Evolutionary conservation across 2,888 invertebrate genomes (phyloP).

Genomic region (Aleiodes leptofemur): DNA sequence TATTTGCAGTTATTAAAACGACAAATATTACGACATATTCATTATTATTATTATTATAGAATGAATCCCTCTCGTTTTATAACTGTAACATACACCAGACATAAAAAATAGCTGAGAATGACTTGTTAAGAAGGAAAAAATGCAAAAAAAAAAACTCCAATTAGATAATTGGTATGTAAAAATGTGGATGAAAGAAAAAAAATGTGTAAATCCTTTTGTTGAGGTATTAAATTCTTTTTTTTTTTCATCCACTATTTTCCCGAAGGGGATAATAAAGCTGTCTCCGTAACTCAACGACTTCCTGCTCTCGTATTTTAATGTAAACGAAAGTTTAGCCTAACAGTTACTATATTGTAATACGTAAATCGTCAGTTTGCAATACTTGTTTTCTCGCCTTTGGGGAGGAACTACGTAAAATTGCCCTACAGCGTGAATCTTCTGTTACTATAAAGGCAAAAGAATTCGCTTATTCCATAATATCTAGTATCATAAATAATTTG

Average conservation of each 20-base stretch:
- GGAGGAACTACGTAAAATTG: no score
- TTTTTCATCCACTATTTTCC: not conserved
- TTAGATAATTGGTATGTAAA: conserved; percentile 16
- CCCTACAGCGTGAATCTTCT: not conserved
- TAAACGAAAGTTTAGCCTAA: conserved; percentile 42
- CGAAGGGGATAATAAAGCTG: conserved; percentile 40
- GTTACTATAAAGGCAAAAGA: not conserved
- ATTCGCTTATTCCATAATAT: not conserved
- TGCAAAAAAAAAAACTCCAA: not conserved
- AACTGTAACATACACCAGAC: not conserved
- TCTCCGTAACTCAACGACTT: conserved; percentile 41
- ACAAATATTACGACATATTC: not conserved
- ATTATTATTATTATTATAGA: not conserved
- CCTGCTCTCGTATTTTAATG: conserved; percentile 44
- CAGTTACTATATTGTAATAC: conserved; percentile 8
- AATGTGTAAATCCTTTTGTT: conserved; percentile 17
- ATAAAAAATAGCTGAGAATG: not conserved
- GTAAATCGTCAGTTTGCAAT: conserved; percentile 2
- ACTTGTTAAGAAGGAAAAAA: conserved; percentile 4
- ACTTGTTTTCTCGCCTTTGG: conserved; percentile 14
- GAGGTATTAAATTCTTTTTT: conserved; percentile 33
- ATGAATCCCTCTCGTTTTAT: not conserved
- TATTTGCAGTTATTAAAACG: conserved; percentile 11
- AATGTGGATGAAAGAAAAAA: not conserved
- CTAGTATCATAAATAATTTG: not conserved